Percentiles rank a stretch among this genome's conserved stretches.
These are phyloP conservation scores for Hemibagrus wyckioides DNA, from an alignment of 2,113 vertebrate species.

Conservation along the genomic window DNA sequence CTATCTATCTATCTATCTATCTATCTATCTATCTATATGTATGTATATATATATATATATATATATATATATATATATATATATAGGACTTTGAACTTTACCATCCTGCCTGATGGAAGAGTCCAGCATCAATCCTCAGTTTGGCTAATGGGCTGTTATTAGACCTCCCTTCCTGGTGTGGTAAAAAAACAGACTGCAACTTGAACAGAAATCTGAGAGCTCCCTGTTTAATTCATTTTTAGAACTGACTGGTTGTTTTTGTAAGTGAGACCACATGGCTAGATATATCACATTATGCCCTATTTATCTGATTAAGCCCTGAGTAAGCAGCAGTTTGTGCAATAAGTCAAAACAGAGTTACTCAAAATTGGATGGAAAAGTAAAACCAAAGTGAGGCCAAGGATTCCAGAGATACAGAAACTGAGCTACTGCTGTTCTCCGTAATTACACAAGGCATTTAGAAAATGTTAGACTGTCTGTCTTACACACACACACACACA, in stretches of 20 bases:
- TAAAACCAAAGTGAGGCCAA: slow-evolving; percentile 5
- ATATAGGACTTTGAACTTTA: slow-evolving; percentile 15
- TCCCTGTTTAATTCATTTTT: background rate
- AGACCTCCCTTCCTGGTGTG: background rate
- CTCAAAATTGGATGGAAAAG: slow-evolving; percentile 31
- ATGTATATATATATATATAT: too few species aligned
- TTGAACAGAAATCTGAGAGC: background rate
- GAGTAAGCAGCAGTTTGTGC: slow-evolving; percentile 22
- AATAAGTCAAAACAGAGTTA: slow-evolving; percentile 18
- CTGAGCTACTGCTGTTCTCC: background rate
- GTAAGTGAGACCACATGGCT: background rate
- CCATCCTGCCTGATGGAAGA: slow-evolving; percentile 16
- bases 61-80: too few species aligned
- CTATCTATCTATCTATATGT: background rate
- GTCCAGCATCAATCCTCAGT: slow-evolving; percentile 17
- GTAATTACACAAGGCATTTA: slow-evolving; percentile 22
- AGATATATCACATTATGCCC: background rate
- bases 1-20: background rate
- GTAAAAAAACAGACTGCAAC: background rate
- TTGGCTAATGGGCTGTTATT: slow-evolving; percentile 13
- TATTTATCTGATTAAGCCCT: slow-evolving; percentile 11
- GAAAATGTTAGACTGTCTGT: background rate
- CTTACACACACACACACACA: background rate
- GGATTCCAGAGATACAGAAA: slow-evolving; percentile 15
- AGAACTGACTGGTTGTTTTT: slow-evolving; percentile 13